phyloP scores from a whole-genome alignment of 2,113 vertebrate genomes.

The Phyllostomus hastatus region DNA sequence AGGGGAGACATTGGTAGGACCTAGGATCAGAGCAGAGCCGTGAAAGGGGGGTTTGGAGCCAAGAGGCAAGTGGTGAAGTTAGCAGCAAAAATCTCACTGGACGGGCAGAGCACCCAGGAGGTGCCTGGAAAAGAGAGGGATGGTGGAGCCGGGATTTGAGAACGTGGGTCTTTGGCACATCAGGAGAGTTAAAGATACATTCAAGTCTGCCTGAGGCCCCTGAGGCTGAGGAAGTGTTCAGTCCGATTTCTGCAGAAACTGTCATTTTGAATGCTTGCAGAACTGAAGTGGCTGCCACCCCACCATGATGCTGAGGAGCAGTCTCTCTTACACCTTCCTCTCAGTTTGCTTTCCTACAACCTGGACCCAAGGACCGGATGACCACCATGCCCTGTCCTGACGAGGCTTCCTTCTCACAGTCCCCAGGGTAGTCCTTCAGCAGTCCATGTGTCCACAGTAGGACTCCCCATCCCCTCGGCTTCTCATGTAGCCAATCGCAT shows the following conservation, averaged over 20 bases:
- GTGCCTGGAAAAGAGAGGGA: not conserved
- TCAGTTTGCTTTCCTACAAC: not conserved
- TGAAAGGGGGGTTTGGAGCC: not conserved
- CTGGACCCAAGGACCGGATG: too few relatives aligned
- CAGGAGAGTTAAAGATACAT: not conserved
- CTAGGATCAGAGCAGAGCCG: not conserved
- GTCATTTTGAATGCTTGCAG: not conserved
- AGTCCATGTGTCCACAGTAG: not conserved
- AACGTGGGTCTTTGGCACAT: too few relatives aligned
- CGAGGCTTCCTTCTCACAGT: not conserved
- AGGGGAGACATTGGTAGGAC: not conserved
- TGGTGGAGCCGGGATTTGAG: not conserved
- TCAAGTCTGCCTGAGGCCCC: not conserved
- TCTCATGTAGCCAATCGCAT: fast-evolving
- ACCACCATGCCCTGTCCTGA: too few relatives aligned
- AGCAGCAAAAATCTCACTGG: not conserved
- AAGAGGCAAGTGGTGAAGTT: too few relatives aligned
- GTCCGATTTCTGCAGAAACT: not conserved
- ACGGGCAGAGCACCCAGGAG: fast-evolving
- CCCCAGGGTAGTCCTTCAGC: not conserved
- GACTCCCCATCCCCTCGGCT: not conserved
- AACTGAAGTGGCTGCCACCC: not conserved
- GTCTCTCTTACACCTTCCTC: not conserved
- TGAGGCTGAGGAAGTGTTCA: not conserved
- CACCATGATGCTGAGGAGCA: not conserved